Percentiles rank a stretch among this genome's conserved stretches.
These are phyloP conservation scores for Eupristina koningsbergeri DNA, from an alignment of 1,140 invertebrate genomes.

Conservation along the genomic window DNA sequence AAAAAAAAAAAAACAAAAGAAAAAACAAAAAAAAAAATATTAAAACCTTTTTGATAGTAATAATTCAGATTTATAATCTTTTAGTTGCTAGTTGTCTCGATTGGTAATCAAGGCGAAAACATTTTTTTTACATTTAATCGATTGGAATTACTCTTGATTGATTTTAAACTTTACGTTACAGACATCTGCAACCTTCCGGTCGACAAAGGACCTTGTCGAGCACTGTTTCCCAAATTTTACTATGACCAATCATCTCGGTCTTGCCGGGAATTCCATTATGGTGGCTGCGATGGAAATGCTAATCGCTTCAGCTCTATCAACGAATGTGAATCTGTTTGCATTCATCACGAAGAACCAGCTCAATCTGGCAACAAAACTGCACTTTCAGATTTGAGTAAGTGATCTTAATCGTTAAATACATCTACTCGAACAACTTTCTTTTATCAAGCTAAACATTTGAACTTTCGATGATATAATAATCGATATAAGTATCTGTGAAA, in stretches of 20 bases:
- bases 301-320: slow-evolving; percentile 84
- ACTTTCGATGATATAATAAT: background rate
- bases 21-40: no score
- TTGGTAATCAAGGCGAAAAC: no score
- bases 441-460: background rate
- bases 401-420: no score
- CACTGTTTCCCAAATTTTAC: slow-evolving; percentile 78
- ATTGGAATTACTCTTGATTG: background rate
- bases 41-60: no score
- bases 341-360: slow-evolving; percentile 71
- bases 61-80: no score
- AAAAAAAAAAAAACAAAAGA: no score
- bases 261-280: slow-evolving; percentile 84
- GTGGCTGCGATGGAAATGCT: slow-evolving; percentile 89
- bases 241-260: slow-evolving; percentile 76
- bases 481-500: background rate
- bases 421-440: background rate
- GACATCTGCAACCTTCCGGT: slow-evolving; percentile 77
- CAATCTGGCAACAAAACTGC: slow-evolving; percentile 68
- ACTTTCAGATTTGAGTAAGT: slow-evolving; percentile 66
- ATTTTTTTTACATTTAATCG: no score
- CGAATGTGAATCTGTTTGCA: slow-evolving; percentile 82
- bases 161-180: slow-evolving; percentile 57
- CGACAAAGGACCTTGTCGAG: slow-evolving; percentile 81
- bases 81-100: no score